phyloP scores from a whole-genome alignment of 2,113 vertebrate genomes.

The Theropithecus gelada region DNA sequence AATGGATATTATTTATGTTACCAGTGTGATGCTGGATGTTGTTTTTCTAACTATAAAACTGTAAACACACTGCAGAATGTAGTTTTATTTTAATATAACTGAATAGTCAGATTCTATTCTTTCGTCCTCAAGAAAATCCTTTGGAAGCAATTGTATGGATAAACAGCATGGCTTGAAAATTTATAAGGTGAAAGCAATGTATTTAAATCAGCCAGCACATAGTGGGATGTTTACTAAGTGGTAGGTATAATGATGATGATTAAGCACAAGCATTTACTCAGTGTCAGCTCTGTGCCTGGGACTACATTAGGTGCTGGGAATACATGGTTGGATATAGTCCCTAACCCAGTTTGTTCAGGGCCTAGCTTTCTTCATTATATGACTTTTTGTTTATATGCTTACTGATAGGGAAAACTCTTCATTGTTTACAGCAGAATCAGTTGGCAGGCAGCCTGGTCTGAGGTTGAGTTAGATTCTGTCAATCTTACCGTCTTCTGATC shows the following conservation, averaged over 20 bases:
- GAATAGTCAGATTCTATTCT: neutral
- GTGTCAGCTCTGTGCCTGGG: neutral
- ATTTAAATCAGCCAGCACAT: neutral
- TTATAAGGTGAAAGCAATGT: neutral
- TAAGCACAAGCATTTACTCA: neutral
- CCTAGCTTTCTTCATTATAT: neutral
- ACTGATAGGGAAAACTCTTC: neutral
- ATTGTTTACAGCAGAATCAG: neutral
- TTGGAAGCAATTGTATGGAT: neutral
- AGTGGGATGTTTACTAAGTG: neutral
- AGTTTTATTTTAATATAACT: neutral
- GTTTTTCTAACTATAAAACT: neutral
- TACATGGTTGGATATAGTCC: accelerated
- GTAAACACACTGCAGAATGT: neutral
- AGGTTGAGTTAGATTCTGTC: neutral
- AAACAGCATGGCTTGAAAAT: neutral
- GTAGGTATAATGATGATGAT: neutral
- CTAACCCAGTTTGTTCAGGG: neutral
- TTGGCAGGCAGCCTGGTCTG: neutral
- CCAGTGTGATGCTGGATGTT: neutral
- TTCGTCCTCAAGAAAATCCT: neutral
- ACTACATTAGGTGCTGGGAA: neutral
- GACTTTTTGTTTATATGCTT: neutral
- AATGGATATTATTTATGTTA: neutral
- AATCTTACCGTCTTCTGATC: neutral